phyloP scores from a whole-genome alignment of 2,113 vertebrate genomes.

The Pelobates fuscus region DNA sequence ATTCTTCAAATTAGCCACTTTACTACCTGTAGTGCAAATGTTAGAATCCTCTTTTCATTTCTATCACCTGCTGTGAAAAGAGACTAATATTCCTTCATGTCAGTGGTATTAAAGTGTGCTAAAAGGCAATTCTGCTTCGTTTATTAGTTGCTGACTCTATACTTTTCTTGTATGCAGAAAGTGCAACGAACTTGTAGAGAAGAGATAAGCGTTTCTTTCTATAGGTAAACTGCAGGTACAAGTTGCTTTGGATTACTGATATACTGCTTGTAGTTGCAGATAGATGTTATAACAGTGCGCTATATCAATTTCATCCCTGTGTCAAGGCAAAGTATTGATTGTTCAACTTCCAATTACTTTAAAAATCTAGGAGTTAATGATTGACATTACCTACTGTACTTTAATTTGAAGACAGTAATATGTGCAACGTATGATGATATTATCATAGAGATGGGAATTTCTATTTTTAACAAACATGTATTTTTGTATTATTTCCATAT shows the following conservation, averaged over 20 bases:
- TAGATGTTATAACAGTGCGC: not conserved
- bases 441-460: too few species aligned
- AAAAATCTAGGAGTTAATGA: conserved; percentile 6
- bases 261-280: conserved; percentile 22
- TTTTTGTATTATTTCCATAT: too few species aligned
- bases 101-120: conserved; percentile 27
- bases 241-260: not conserved
- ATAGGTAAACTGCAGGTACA: not conserved
- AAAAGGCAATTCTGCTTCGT: conserved; percentile 31
- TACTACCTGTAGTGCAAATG: conserved; percentile 21
- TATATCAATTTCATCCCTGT: conserved; percentile 14
- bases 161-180: conserved; percentile 29
- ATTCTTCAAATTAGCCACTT: conserved; percentile 27
- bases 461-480: too few species aligned
- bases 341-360: not conserved
- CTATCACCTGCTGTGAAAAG: conserved; percentile 36
- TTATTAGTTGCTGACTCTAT: conserved; percentile 39
- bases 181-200: conserved; percentile 7
- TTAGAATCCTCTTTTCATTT: conserved; percentile 27
- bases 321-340: conserved; percentile 2
- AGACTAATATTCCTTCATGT: conserved; percentile 24
- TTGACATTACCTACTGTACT: conserved; percentile 5
- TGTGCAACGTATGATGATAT: too few species aligned
- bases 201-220: conserved; percentile 23
- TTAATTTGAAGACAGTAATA: not conserved